Base-by-base conservation (phyloP, 2,888 invertebrate genomes). In the Amaurobius ferox region DNA sequence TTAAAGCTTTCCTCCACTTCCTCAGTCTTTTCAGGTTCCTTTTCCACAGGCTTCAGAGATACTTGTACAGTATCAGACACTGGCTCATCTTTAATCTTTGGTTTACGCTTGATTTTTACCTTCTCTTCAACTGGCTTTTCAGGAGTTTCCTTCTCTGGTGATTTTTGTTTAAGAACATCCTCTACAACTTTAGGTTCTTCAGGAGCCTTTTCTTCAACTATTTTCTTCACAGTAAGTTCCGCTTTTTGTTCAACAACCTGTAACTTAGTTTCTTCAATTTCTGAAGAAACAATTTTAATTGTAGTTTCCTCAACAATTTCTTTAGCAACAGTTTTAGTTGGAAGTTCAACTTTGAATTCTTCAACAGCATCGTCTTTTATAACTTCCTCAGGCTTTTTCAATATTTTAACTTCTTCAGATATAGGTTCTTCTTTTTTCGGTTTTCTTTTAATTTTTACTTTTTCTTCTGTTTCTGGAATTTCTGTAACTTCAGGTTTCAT, bases 391-490 rank as follows among this genome's bases (percentile, higher is more conserved):
- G 78, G 64, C 32, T 76, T 76, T 55, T 68, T 87, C n/a, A 26
- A 11, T n/a, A 87, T 44, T n/a, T 76, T 80, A 64, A 87, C 66
- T 40, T 79, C n/a, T 23, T 71, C 71, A 26, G 87, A 40, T 35
- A 79, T 76, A 2, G 90, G 80, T 19, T 74, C 77, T 83, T 91
- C 90, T 77, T 92, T 92, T 2, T 91, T 92, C 89, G 91, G 93
- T 87, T 92, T 92, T 93, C 93, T 92, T 89, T 93, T 94, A 5
- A 94, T 91, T 2, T 93, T 92, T 86, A 93, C 93, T 90, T 94
- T 77, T 61, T 85, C 83, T 35, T 83, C 76, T 0, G 40, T 40
- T 32, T 55, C 66, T 16, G 71, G 72, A 44, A 48, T 26, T 55
- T 83, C 76, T 19, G 70, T 44, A 30, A 83, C 32, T 28, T 71